Evolutionary conservation across 1,140 invertebrate genomes (phyloP).

Genomic region (Ceratoteleas bidentatus): DNA sequence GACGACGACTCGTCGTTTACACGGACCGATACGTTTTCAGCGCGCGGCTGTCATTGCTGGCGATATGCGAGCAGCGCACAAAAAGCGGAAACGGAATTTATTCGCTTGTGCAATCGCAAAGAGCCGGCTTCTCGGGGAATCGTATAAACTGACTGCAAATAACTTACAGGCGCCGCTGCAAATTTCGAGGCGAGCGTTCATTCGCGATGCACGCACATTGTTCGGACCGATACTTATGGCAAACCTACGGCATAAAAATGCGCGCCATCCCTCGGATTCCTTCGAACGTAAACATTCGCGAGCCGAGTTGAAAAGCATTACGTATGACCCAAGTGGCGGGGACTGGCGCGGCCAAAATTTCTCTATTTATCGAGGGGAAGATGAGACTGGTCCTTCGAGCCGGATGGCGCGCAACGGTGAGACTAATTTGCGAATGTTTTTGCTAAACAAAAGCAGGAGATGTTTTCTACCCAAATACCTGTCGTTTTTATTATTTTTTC

Average conservation of each 20-base stretch:
- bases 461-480: too few relatives aligned
- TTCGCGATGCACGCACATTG: slow-evolving; percentile 29
- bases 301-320: slow-evolving; percentile 23
- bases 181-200: slow-evolving; percentile 31
- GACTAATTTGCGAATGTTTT: background rate
- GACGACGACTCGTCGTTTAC: slow-evolving; percentile 16
- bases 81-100: slow-evolving; percentile 52
- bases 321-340: slow-evolving; percentile 3
- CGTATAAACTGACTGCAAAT: slow-evolving; percentile 45
- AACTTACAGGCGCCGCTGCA: slow-evolving; percentile 34
- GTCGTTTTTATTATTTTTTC: too few relatives aligned
- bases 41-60: slow-evolving; percentile 25
- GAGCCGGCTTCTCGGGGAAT: slow-evolving; percentile 22
- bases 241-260: slow-evolving; percentile 28
- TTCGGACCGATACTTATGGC: slow-evolving; percentile 28
- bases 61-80: slow-evolving; percentile 9
- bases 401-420: too few relatives aligned
- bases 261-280: slow-evolving; percentile 8
- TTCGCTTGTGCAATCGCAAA: slow-evolving; percentile 44
- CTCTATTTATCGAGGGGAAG: background rate
- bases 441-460: background rate
- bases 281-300: slow-evolving; percentile 13
- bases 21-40: slow-evolving; percentile 36
- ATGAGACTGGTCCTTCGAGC: too few relatives aligned
- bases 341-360: background rate